Evolutionary conservation across 2,113 vertebrate genomes (phyloP), one percentile per base, ranked within the genome.

Genomic region (Tenebrosternarchus preto): DNA sequence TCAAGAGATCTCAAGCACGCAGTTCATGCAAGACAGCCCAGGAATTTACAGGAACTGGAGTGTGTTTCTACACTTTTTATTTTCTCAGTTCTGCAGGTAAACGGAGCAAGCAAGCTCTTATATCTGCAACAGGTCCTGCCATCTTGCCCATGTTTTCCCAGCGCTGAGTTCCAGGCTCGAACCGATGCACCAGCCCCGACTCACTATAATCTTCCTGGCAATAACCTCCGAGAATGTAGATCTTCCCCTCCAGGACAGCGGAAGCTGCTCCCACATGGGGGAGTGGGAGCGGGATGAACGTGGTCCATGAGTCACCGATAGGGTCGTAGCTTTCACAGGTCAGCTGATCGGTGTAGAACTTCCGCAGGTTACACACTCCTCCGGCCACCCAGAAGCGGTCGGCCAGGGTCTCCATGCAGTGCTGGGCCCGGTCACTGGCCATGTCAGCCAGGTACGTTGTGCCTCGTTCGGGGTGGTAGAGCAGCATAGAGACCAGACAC

Each of bases 141-240:
- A 93, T 67, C 63, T 74, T 90, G 3, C 93, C 92, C 89, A 92
- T 84, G 59, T 25, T 90, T 81, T 91, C 86, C 93, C 93, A 94
- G 20, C 85, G 76, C 59, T 87, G 81, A 19, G 68, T 85, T 69
- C 77, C 78, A 11, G 85, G 81, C 60, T 93, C 84, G 31, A 89
- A 93, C 9, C 92, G 88, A 66, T 94, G 92, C 29, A 92, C 87
- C 29, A 91, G 81, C 20, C 85, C 84, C 8, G 90, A 83, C 77
- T 93, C 93, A 1, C 86, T 91, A 78, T 91, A 89, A 63, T 93
- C 91, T 0, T 93, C 92, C 77, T 92, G 92, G 69, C 88, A 90
- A 80, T 93, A 93, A 9, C 93, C 93, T 27, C 93, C 93, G 73
- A 93, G 78, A 1, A 93, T 15, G 22, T 92, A 94, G 22, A 94